Evolutionary conservation across 2,113 vertebrate genomes (phyloP), one percentile per base, ranked within the genome.

Genomic region (Microcebus ravelobensis): DNA sequence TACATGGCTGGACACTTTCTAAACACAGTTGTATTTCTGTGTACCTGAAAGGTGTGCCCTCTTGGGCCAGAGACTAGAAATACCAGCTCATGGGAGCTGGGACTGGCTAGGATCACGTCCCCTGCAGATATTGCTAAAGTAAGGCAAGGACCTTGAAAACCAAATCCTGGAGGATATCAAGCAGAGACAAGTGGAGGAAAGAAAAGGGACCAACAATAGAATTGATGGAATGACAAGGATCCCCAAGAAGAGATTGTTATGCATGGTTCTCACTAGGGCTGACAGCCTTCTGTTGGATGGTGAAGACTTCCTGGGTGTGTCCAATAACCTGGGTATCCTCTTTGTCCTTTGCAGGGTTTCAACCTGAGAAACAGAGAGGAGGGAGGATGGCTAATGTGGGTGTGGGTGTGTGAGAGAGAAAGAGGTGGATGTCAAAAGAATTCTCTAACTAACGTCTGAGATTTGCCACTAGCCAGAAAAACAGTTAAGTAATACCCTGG

Each of bases 141-240:
- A 93, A 93, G 31, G n/a, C 55, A 91, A 92, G 11, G 25, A 39
- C 29, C 48, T 83, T 74, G 50, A 42, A 87, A 95, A 81, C 34
- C 42, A 94, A 84, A 79, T 50, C 79, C 45, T 80, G 65, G 79
- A 87, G 93, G 61, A 82, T 67, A 74, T 29, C 67, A 89, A 86
- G 90, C 91, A 89, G 63, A 94, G 48, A 27, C 14, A 36, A 42
- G 34, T 17, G 2, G 12, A 42, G 34, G 21, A 71, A 36, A 89
- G 71, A 70, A 48, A 36, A n/a, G 42, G 67, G 79, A 85, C 15
- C 14, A 31, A 23, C 31, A 76, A 76, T 8, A 65, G 45, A 65
- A 45, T 6, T 31, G 50, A n/a, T 9, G 48, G 57, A 34, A 59
- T 23, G 39, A n/a, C 8, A 27, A 17, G 36, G 52, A 36, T 63